phyloP scores from a whole-genome alignment of 2,113 vertebrate genomes.

The Tichodroma muraria region DNA sequence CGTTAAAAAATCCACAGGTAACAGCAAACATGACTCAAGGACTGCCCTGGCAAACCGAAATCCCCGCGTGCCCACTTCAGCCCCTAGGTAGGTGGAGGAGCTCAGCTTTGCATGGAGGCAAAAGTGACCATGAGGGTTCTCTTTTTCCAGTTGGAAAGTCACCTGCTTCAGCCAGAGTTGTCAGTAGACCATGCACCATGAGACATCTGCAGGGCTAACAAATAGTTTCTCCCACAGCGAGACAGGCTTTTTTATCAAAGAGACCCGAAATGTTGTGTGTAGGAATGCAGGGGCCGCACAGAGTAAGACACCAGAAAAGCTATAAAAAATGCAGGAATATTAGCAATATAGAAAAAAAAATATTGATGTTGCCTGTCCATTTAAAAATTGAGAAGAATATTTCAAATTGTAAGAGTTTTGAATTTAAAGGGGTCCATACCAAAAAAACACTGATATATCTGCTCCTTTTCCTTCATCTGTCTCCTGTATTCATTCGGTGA shows the following conservation, averaged over 20 bases:
- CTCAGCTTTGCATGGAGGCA: neutral
- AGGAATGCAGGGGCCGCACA: fast-evolving
- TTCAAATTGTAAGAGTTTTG: neutral
- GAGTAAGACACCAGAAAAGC: neutral
- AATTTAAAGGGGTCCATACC: neutral
- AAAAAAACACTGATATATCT: neutral
- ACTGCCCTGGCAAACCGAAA: neutral
- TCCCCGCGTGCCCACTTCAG: neutral
- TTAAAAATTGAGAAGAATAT: neutral
- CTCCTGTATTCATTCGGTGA: too few species aligned
- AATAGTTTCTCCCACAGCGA: neutral
- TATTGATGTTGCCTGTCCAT: neutral
- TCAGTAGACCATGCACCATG: neutral
- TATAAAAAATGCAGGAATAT: neutral
- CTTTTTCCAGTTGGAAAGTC: neutral
- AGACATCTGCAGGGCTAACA: neutral
- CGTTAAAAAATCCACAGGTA: neutral
- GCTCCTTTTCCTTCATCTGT: neutral
- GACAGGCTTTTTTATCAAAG: neutral
- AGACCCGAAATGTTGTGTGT: neutral
- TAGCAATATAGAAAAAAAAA: neutral
- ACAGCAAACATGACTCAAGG: neutral
- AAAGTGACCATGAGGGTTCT: neutral
- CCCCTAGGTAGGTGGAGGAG: neutral
- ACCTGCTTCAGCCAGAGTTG: neutral